A percentile compares a stretch with the other conserved stretches of the same genome.
Evolutionary conservation across 1,140 invertebrate species (phyloP).

Genomic region (Agraylea sexmaculata): DNA sequence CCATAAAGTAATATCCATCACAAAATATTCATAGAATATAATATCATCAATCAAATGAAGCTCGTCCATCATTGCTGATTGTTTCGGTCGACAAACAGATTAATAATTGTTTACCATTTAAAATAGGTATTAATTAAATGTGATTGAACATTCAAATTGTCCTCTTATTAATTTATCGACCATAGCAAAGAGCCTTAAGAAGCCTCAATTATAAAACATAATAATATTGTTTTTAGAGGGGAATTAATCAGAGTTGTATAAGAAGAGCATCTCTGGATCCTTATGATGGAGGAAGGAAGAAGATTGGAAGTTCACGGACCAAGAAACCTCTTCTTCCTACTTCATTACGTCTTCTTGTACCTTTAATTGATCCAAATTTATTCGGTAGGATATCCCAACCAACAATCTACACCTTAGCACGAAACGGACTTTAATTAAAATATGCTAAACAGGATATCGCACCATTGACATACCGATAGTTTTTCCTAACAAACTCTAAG

Average conservation of each 20-base stretch:
- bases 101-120: too few species aligned
- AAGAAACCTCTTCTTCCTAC: neutral
- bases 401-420: neutral
- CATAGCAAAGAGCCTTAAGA: conserved; percentile 6
- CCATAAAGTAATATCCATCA: too few species aligned
- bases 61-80: too few species aligned
- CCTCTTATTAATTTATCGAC: too few species aligned
- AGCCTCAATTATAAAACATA: neutral
- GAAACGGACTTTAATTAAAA: neutral
- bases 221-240: neutral
- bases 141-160: too few species aligned
- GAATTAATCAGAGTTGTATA: conserved; percentile 2
- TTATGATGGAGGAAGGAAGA: neutral
- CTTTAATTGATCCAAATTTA: conserved; percentile 15
- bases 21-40: too few species aligned
- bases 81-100: too few species aligned
- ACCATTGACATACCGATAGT: too few species aligned
- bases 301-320: neutral
- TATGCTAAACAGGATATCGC: neutral
- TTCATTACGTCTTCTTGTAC: neutral
- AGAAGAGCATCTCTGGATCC: neutral
- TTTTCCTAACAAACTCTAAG: too few species aligned
- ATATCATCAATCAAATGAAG: too few species aligned
- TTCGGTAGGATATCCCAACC: conserved; percentile 6
- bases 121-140: too few species aligned